Conservation (phyloP, 2,797 vertebrate genomes). For the Lacerta viridis region DNA sequence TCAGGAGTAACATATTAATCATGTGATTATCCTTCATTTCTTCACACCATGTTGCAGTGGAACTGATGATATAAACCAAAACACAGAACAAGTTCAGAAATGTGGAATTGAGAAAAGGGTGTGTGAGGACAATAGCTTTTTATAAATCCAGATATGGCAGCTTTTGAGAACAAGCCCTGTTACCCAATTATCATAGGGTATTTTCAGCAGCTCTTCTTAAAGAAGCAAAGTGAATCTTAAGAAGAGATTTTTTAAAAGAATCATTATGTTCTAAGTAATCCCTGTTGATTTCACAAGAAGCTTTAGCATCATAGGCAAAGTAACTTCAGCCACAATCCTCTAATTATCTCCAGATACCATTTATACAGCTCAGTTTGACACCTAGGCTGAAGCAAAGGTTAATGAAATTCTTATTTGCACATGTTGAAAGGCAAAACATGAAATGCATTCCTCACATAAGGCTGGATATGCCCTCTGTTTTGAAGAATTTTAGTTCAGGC, state of each 20-base stretch:
- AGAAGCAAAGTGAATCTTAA: slow-evolving; percentile 6
- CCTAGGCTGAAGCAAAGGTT: slow-evolving; percentile 36
- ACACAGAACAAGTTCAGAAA: background rate
- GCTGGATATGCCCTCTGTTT: background rate
- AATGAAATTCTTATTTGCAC: slow-evolving; percentile 33
- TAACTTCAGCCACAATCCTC: background rate
- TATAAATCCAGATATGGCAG: background rate
- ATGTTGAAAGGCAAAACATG: background rate
- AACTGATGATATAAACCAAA: background rate
- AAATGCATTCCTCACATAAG: background rate
- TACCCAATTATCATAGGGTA: slow-evolving; percentile 10
- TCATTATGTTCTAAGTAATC: background rate
- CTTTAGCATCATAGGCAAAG: background rate
- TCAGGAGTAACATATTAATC: no score
- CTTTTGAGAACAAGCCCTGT: background rate
- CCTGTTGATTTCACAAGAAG: background rate
- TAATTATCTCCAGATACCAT: slow-evolving; percentile 14
- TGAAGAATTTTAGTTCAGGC: background rate
- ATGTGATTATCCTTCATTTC: no score
- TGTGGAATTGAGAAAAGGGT: background rate
- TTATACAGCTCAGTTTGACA: background rate
- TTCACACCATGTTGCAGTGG: no score
- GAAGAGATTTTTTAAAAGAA: background rate
- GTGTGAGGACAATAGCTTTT: background rate
- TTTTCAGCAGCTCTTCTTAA: background rate